These are phyloP conservation scores for Macquaria ambigua DNA, from an alignment of 2,113 vertebrate genomes.

Conservation along the genomic window DNA sequence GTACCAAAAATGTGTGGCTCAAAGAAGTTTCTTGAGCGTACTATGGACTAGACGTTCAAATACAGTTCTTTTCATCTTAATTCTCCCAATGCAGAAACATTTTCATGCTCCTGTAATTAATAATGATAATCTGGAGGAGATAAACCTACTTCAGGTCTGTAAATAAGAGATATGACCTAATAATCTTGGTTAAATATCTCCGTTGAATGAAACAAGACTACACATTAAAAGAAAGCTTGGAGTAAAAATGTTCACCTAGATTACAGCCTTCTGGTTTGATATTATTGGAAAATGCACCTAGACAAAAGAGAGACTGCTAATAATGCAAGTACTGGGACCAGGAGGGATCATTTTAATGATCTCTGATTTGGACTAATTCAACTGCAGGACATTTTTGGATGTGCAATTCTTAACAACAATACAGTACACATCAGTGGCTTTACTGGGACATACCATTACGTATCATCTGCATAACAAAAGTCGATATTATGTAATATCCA, in stretches of 20 bases:
- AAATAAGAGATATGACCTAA: not conserved
- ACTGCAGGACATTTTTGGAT: not conserved
- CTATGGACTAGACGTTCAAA: not conserved
- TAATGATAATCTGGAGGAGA: not conserved
- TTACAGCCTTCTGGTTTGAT: not conserved
- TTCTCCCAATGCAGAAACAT: not conserved
- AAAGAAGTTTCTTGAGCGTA: not conserved
- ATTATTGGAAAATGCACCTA: not conserved
- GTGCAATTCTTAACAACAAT: not conserved
- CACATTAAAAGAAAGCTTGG: not conserved
- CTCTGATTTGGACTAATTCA: not conserved
- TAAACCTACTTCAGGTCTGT: not conserved
- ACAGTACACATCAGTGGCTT: not conserved
- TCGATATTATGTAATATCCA: not conserved
- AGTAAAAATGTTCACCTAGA: too few relatives aligned
- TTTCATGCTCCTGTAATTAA: not conserved
- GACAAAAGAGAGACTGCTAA: not conserved
- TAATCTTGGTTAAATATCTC: not conserved
- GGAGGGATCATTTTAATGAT: not conserved
- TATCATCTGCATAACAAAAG: conserved; percentile 4
- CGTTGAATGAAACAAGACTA: not conserved
- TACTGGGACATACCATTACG: not conserved
- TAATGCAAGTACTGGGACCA: too few relatives aligned
- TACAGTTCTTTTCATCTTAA: not conserved
- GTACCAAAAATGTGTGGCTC: not conserved